These are phyloP conservation scores for Hassar affinis DNA, from an alignment of 2,113 vertebrate species.

Conservation along the genomic window DNA sequence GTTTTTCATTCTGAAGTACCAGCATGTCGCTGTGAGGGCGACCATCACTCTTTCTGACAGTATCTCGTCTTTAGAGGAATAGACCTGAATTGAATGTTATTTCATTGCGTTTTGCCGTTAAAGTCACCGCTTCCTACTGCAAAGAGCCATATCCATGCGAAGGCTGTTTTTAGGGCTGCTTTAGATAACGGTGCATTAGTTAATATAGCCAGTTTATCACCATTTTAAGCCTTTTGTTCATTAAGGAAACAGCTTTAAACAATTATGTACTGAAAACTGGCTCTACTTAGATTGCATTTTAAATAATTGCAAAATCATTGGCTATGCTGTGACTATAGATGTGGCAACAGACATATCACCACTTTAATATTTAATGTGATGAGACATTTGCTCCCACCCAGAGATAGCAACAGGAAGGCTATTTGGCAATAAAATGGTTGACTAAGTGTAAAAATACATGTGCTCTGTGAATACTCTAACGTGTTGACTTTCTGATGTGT, in stretches of 20 bases:
- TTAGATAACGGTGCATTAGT: background rate
- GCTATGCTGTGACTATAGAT: background rate
- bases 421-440: background rate
- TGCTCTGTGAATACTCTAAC: conserved; percentile 3
- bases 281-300: background rate
- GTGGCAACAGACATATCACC: background rate
- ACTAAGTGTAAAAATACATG: conserved; percentile 11
- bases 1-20: conserved; percentile 25
- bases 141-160: conserved; percentile 46
- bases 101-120: conserved; percentile 51
- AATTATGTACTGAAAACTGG: background rate
- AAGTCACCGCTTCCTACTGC: conserved; percentile 57
- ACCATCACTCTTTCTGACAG: conserved; percentile 54
- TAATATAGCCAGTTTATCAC: background rate
- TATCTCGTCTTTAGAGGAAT: conserved; percentile 59
- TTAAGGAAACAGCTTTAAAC: background rate
- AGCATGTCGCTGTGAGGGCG: background rate
- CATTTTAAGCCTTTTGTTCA: background rate
- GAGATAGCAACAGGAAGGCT: background rate
- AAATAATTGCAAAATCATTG: background rate
- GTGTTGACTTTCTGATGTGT: conserved; percentile 37
- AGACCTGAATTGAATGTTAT: background rate
- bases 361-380: background rate
- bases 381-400: background rate
- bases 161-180: background rate